Conservation (phyloP, 2,113 vertebrate genomes). For the Epinephelus moara region DNA sequence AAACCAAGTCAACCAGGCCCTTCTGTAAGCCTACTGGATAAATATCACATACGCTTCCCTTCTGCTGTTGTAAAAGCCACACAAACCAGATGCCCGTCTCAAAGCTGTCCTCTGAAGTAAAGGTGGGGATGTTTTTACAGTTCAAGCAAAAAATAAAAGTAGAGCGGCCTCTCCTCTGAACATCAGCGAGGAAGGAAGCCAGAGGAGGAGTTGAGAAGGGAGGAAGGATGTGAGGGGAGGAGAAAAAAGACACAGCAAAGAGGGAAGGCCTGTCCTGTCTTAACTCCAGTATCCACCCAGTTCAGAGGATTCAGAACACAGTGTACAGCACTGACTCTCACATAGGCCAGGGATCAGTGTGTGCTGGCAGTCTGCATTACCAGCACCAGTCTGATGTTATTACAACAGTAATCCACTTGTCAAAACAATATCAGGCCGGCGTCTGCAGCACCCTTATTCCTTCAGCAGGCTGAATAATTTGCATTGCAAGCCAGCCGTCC, state of each 20-base stretch:
- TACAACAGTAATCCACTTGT: slow-evolving; percentile 78
- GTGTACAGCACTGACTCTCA: slow-evolving; percentile 39
- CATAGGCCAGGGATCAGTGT: slow-evolving; percentile 61
- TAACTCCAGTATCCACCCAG: slow-evolving; percentile 54
- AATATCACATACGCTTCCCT: slow-evolving; percentile 52
- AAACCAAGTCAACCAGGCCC: slow-evolving; percentile 52
- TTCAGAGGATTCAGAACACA: slow-evolving; percentile 54
- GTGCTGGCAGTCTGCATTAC: slow-evolving; percentile 74
- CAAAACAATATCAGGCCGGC: slow-evolving; percentile 73
- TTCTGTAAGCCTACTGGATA: slow-evolving; percentile 41
- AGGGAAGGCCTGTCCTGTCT: slow-evolving; percentile 14
- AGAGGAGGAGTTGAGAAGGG: slow-evolving; percentile 37
- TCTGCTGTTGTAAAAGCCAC: slow-evolving; percentile 45
- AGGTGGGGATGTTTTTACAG: slow-evolving; percentile 39
- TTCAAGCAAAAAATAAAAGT: slow-evolving; percentile 40
- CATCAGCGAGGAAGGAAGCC: slow-evolving; percentile 46
- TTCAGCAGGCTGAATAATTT: slow-evolving; percentile 56
- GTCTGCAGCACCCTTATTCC: slow-evolving; percentile 67
- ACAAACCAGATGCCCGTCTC: slow-evolving; percentile 37
- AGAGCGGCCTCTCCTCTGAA: slow-evolving; percentile 23
- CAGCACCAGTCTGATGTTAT: slow-evolving; percentile 72
- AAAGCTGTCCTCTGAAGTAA: slow-evolving; percentile 19
- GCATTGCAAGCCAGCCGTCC: slow-evolving; percentile 37
- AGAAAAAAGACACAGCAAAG: background rate
- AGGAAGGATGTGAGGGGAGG: slow-evolving; percentile 49